Evolutionary conservation across 2,888 invertebrate species (phyloP).

Genomic region (Limnephilus auricula): DNA sequence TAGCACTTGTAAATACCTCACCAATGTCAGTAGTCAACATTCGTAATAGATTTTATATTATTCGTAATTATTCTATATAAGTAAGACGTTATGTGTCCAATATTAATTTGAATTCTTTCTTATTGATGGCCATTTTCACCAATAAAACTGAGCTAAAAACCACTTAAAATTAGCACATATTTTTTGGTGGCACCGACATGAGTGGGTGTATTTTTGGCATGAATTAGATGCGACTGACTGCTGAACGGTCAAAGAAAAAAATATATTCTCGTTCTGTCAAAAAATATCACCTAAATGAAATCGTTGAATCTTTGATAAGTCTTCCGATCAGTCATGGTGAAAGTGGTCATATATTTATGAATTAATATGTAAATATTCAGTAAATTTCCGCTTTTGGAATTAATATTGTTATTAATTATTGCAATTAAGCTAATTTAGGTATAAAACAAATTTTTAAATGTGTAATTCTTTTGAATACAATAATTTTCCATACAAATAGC

Average conservation of each 20-base stretch:
- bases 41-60: slow-evolving; percentile 2
- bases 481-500: neutral
- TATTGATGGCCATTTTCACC: neutral
- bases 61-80: neutral
- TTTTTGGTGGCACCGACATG: neutral
- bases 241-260: neutral
- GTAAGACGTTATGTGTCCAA: neutral
- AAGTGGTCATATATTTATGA: neutral
- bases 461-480: neutral
- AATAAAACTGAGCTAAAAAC: neutral
- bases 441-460: neutral
- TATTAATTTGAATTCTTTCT: neutral
- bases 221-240: neutral
- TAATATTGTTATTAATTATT: neutral
- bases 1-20: slow-evolving; percentile 11
- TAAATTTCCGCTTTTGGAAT: neutral
- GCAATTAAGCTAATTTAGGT: neutral
- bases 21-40: neutral
- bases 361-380: neutral
- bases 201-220: neutral
- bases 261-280: neutral
- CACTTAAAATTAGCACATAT: neutral
- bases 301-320: neutral
- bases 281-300: neutral
- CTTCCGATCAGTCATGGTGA: neutral